A percentile compares a stretch with the other conserved stretches of the same genome.
Conservation (phyloP, 2,113 vertebrate species). For the Propithecus coquereli region DNA sequence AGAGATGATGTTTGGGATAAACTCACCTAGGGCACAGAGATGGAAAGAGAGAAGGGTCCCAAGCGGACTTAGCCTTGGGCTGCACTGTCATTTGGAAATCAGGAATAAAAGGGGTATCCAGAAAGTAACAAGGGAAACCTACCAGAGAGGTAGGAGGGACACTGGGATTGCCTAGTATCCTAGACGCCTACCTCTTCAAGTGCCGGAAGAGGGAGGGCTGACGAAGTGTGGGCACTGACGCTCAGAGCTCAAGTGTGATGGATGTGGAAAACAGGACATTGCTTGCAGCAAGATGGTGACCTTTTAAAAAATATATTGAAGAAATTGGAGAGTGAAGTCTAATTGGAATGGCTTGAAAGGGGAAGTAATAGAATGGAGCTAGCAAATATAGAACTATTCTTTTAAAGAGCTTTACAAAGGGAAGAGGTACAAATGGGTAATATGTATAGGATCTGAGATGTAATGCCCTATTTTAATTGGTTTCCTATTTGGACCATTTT, state of each 20-base stretch:
- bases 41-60: not conserved
- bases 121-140: not conserved
- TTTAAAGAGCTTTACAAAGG: not conserved
- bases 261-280: not conserved
- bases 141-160: not conserved
- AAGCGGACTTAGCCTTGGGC: not conserved
- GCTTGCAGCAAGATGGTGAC: not conserved
- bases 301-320: too few relatives aligned
- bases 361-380: not conserved
- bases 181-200: not conserved
- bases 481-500: not conserved
- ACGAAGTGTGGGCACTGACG: too few relatives aligned
- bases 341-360: not conserved
- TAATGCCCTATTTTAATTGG: not conserved
- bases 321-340: not conserved
- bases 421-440: not conserved
- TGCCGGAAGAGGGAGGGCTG: not conserved
- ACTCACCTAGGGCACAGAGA: not conserved
- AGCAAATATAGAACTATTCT: not conserved
- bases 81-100: not conserved
- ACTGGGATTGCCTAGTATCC: too few relatives aligned
- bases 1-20: too few relatives aligned
- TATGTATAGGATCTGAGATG: too few relatives aligned
- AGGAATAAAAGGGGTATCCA: fast-evolving
- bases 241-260: not conserved